Evolutionary conservation across 2,113 vertebrate genomes (phyloP).

Genomic region (Mungos mungo): DNA sequence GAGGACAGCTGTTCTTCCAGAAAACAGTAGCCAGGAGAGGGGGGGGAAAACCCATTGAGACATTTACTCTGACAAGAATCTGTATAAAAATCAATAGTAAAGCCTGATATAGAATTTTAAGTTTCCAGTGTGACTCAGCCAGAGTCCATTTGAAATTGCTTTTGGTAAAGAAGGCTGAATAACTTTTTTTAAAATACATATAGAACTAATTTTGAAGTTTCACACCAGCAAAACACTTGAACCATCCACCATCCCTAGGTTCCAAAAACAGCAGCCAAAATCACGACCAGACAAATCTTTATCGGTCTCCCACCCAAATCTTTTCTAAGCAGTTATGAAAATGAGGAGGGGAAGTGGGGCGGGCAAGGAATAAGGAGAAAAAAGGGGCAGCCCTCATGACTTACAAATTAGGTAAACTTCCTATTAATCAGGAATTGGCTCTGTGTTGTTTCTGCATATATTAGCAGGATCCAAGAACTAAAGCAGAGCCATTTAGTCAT

Average conservation of each 20-base stretch:
- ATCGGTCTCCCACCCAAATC: not conserved
- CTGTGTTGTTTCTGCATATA: constrained; percentile 40
- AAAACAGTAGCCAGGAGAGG: not conserved
- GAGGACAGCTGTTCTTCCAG: not conserved
- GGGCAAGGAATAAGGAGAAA: not conserved
- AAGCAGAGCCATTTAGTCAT: constrained; percentile 39
- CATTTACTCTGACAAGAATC: not conserved
- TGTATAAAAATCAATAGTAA: not conserved
- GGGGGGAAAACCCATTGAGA: not conserved
- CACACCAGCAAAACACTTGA: not conserved
- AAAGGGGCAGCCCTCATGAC: not conserved
- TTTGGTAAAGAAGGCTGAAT: not conserved
- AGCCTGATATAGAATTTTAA: not conserved
- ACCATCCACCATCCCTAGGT: not conserved
- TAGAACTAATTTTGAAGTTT: constrained; percentile 18
- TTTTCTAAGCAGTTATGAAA: not conserved
- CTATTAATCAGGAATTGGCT: constrained; percentile 58
- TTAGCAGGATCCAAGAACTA: constrained; percentile 51
- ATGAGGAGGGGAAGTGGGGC: not conserved
- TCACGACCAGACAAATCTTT: not conserved
- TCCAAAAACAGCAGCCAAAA: not conserved
- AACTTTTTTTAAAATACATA: constrained; percentile 16
- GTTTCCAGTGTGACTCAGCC: not conserved
- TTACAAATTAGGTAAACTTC: constrained; percentile 59
- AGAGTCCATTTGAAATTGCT: not conserved